Evolutionary conservation across 2,888 invertebrate genomes (phyloP).

Genomic region (Kuschelorhynchus macadamiae): DNA sequence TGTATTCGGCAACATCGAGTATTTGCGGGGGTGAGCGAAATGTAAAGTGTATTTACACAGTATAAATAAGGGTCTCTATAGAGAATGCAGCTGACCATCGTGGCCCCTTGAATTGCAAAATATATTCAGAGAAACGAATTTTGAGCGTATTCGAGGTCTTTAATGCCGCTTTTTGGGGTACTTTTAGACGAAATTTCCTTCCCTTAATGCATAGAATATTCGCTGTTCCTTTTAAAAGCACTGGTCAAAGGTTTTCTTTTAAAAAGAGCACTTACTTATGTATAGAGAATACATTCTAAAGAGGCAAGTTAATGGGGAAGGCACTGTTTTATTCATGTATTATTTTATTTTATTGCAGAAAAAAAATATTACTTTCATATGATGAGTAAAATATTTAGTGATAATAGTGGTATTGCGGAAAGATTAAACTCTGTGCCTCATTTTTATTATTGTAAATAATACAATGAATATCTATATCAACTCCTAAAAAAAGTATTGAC

Average conservation of each 20-base stretch:
- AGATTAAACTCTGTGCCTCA: too few relatives aligned
- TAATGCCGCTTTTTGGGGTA: conserved; percentile 41
- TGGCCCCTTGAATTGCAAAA: conserved; percentile 67
- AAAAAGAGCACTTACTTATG: conserved; percentile 63
- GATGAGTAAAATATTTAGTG: too few relatives aligned
- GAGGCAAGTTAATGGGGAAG: conserved; percentile 27
- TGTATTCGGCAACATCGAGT: conserved; percentile 15
- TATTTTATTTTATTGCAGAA: too few relatives aligned
- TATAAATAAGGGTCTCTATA: conserved; percentile 68
- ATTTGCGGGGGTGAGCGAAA: conserved; percentile 52
- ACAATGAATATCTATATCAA: too few relatives aligned
- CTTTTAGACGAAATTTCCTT: conserved; percentile 56
- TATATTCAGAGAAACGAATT: conserved; percentile 59
- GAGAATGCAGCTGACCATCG: conserved; percentile 66
- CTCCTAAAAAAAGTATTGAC: too few relatives aligned
- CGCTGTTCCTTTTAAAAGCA: conserved; percentile 57
- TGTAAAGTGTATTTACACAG: conserved; percentile 67
- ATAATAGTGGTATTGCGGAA: too few relatives aligned
- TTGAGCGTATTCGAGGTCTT: conserved; percentile 30
- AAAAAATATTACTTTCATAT: too few relatives aligned
- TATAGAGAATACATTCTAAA: conserved; percentile 64
- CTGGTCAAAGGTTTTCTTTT: conserved; percentile 56
- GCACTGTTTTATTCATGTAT: conserved; percentile 36
- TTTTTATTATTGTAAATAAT: too few relatives aligned
- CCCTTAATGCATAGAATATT: conserved; percentile 67